These are phyloP conservation scores for Melipona beecheii DNA, from an alignment of 2,888 invertebrate genomes.

Conservation along the genomic window DNA sequence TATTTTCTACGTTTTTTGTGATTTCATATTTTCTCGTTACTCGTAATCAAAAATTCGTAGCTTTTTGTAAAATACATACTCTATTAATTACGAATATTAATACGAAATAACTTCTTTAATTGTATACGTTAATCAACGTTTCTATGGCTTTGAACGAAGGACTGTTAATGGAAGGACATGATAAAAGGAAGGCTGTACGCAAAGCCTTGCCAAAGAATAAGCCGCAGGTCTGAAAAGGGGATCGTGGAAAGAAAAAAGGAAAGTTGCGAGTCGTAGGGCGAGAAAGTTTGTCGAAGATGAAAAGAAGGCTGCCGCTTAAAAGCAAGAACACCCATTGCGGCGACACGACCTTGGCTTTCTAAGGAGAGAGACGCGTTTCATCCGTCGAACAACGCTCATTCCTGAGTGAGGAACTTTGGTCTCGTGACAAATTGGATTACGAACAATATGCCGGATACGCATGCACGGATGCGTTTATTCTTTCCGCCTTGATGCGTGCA, in stretches of 20 bases:
- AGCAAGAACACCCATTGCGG: neutral
- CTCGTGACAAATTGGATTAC: slow-evolving; percentile 55
- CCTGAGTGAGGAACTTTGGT: neutral
- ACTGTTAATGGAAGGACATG: neutral
- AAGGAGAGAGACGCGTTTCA: slow-evolving; percentile 20
- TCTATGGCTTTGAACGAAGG: slow-evolving; percentile 6
- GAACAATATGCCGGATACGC: slow-evolving; percentile 53
- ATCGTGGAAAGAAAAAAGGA: neutral
- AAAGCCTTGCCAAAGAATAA: neutral
- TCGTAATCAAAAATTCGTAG: neutral
- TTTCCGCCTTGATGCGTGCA: slow-evolving; percentile 39
- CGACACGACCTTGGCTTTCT: slow-evolving; percentile 18
- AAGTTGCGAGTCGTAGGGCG: slow-evolving; percentile 39
- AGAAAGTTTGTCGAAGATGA: slow-evolving; percentile 54
- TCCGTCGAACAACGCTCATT: slow-evolving; percentile 22
- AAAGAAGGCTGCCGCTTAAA: slow-evolving; percentile 50
- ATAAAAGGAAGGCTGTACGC: neutral
- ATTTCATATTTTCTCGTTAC: neutral
- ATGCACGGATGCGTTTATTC: slow-evolving; percentile 60
- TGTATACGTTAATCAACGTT: slow-evolving; percentile 1
- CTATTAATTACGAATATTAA: too few species aligned
- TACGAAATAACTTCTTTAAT: neutral
- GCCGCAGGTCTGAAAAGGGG: slow-evolving; percentile 20
- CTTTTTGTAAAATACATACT: neutral
- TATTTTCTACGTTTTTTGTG: neutral